These are phyloP conservation scores for Pelodiscus sinensis DNA, from an alignment of 2,113 vertebrate species.

Conservation along the genomic window DNA sequence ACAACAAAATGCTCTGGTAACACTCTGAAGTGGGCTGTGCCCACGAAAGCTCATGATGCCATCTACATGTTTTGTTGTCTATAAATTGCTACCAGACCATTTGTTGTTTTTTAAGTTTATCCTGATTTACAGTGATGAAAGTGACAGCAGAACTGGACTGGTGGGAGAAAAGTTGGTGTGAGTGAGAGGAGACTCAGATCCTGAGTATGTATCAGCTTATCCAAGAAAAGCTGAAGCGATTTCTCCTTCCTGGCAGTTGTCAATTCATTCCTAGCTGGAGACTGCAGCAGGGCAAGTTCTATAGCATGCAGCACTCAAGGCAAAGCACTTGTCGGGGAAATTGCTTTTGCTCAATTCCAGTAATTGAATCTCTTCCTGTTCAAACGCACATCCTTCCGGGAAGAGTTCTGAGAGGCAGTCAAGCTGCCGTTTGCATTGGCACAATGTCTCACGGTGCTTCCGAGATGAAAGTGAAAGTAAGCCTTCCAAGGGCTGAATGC, in stretches of 20 bases:
- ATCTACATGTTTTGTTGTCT: too few relatives aligned
- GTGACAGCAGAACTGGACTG: neutral
- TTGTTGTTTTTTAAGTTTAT: neutral
- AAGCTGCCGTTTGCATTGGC: accelerated
- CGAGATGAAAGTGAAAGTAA: accelerated
- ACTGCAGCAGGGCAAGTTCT: neutral
- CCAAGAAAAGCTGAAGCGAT: neutral
- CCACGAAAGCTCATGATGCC: too few relatives aligned
- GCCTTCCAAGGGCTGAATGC: neutral
- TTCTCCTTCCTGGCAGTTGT: neutral
- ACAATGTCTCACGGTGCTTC: accelerated
- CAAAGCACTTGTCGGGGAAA: neutral
- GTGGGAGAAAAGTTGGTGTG: constrained; percentile 3
- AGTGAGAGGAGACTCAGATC: neutral
- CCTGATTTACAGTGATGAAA: neutral
- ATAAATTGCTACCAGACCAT: too few relatives aligned
- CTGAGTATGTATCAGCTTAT: neutral
- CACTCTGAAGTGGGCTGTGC: too few relatives aligned
- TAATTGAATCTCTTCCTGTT: constrained; percentile 51
- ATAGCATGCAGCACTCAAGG: neutral
- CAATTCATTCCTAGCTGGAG: constrained; percentile 19
- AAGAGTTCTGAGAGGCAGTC: constrained; percentile 10
- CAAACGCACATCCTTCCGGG: constrained; percentile 51
- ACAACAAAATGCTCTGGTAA: too few relatives aligned
- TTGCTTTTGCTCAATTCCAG: constrained; percentile 17